A percentile compares a stretch with the other conserved stretches of the same genome.
phyloP scores from a whole-genome alignment of 2,888 invertebrate species.

The Mesopsocus fuscifrons region DNA sequence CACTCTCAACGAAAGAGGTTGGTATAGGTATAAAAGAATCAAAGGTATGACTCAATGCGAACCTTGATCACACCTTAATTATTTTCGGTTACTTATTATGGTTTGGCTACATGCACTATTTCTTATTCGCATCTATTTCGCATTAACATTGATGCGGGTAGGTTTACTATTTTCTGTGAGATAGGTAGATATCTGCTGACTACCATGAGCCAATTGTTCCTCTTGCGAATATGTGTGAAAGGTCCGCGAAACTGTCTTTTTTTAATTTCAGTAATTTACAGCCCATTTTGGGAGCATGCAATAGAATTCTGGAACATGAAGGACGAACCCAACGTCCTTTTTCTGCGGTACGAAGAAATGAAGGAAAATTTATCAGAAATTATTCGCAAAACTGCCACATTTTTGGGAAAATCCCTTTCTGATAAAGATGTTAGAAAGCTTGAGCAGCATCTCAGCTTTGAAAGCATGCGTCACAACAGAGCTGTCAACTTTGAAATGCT shows the following conservation, averaged over 20 bases:
- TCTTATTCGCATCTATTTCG: too few species aligned
- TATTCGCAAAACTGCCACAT: background rate
- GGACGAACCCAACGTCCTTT: constrained; percentile 22
- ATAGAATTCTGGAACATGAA: constrained; percentile 22
- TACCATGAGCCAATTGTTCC: too few species aligned
- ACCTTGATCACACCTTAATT: too few species aligned
- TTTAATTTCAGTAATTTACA: constrained; percentile 19
- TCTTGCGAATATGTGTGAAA: too few species aligned
- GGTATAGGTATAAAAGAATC: too few species aligned
- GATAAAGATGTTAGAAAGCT: background rate
- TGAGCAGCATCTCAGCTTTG: background rate
- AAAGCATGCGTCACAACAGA: constrained; percentile 2
- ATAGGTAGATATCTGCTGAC: too few species aligned
- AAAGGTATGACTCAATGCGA: too few species aligned
- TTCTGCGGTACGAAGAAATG: constrained; percentile 22
- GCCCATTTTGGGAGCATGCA: constrained; percentile 21
- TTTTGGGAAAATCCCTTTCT: background rate
- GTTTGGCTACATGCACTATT: too few species aligned
- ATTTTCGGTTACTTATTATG: too few species aligned
- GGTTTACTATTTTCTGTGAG: too few species aligned
- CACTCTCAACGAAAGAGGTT: constrained; percentile 16
- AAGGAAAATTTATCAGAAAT: constrained; percentile 15
- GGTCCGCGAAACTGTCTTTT: too few species aligned
- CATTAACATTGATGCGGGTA: too few species aligned
- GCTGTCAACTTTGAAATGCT: background rate